A percentile compares a stretch with the other conserved stretches of the same genome.
phyloP scores from a whole-genome alignment of 2,797 vertebrate genomes.

The Melanotaenia maccullochi region DNA sequence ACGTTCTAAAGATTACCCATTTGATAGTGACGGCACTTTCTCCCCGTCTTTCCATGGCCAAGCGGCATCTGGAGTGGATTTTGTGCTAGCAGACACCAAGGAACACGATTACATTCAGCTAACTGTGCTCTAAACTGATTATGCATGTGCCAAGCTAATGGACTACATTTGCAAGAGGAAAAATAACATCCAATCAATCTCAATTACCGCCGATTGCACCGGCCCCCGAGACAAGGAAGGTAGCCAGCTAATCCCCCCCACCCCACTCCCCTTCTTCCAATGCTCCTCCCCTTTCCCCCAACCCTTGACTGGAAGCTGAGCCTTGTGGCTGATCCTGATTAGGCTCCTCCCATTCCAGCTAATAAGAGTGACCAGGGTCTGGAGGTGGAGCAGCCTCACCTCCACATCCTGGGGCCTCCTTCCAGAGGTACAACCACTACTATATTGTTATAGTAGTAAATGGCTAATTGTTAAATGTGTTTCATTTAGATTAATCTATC shows the following conservation, averaged over 20 bases:
- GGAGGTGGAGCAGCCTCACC: slow-evolving; percentile 71
- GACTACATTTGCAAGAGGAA: slow-evolving; percentile 99
- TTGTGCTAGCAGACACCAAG: slow-evolving; percentile 98
- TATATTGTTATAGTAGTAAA: slow-evolving; percentile 1
- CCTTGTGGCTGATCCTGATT: slow-evolving; percentile 67
- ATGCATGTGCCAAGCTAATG: slow-evolving; percentile 99
- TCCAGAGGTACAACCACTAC: slow-evolving; percentile 33
- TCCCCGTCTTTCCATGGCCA: slow-evolving; percentile 86
- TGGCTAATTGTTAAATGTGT: slow-evolving; percentile 34
- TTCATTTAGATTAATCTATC: slow-evolving; percentile 21
- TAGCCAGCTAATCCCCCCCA: slow-evolving; percentile 83
- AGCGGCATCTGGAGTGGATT: slow-evolving; percentile 96
- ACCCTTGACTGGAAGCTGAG: slow-evolving; percentile 82
- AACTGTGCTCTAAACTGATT: slow-evolving; percentile 99
- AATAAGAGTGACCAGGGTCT: slow-evolving; percentile 52
- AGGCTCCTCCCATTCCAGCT: slow-evolving; percentile 79
- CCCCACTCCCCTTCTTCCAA: slow-evolving; percentile 22
- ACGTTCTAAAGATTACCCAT: slow-evolving; percentile 78
- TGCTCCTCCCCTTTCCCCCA: slow-evolving; percentile 80
- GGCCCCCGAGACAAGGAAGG: slow-evolving; percentile 89
- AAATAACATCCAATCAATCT: slow-evolving; percentile 99
- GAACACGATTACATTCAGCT: slow-evolving; percentile 99
- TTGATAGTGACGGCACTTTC: slow-evolving; percentile 87
- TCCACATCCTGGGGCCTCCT: slow-evolving; percentile 53
- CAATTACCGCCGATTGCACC: slow-evolving; percentile 94